These are phyloP conservation scores for Pogonocichla stellata DNA, from an alignment of 2,113 vertebrate species.

Conservation along the genomic window DNA sequence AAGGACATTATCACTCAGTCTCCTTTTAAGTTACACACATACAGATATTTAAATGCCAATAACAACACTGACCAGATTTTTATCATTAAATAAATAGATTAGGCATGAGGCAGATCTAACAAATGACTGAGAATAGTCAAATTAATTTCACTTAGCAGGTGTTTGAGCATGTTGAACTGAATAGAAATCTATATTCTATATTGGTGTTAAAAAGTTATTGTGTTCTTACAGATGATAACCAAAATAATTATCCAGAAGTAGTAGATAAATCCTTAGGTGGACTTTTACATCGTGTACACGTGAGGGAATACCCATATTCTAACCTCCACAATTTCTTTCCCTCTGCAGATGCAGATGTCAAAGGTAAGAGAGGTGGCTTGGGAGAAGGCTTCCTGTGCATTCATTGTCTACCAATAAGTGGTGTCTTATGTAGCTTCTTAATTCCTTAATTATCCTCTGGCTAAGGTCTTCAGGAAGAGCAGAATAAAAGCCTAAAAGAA, in stretches of 20 bases:
- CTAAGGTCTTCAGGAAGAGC: neutral
- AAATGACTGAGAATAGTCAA: neutral
- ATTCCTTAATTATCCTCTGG: neutral
- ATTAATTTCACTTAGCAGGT: slow-evolving; percentile 10
- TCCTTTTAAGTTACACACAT: neutral
- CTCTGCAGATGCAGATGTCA: neutral
- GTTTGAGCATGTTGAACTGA: neutral
- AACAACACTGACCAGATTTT: neutral
- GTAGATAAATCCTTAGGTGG: slow-evolving; percentile 16
- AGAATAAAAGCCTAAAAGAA: neutral
- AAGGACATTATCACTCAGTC: neutral
- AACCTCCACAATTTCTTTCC: neutral
- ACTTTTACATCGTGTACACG: neutral
- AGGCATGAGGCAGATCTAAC: neutral
- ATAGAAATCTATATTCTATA: neutral
- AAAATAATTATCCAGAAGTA: slow-evolving; percentile 36
- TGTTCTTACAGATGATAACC: slow-evolving; percentile 23
- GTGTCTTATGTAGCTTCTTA: neutral
- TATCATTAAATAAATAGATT: neutral
- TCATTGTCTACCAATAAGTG: neutral
- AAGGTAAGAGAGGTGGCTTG: neutral
- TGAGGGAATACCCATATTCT: neutral
- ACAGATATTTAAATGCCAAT: neutral
- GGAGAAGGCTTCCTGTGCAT: neutral
- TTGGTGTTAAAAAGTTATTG: slow-evolving; percentile 3